These are phyloP conservation scores for Craseonycteris thonglongyai DNA, from an alignment of 2,113 vertebrate genomes.

Conservation along the genomic window DNA sequence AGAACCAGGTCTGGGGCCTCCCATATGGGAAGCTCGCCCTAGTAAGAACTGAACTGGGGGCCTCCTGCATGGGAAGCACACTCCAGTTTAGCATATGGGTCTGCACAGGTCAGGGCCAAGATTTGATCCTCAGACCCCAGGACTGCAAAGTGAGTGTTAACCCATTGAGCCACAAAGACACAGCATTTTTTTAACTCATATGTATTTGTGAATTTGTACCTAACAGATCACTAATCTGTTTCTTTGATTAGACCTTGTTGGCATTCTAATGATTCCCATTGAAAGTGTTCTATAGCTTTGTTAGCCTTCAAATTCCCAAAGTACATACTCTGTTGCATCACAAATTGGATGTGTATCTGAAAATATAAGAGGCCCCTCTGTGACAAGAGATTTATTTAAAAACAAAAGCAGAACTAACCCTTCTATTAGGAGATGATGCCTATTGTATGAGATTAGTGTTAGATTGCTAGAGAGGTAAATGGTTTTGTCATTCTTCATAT, in stretches of 20 bases:
- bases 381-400: conserved; percentile 30
- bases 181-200: background rate
- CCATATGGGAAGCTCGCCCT: too few relatives aligned
- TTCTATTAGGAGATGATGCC: background rate
- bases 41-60: too few relatives aligned
- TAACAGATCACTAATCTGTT: background rate
- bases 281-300: background rate
- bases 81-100: too few relatives aligned
- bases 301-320: conserved; percentile 49
- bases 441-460: background rate
- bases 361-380: background rate
- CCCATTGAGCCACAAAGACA: too few relatives aligned
- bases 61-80: too few relatives aligned
- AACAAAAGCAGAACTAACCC: background rate
- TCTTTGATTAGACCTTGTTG: background rate
- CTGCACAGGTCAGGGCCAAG: too few relatives aligned
- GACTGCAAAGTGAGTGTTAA: too few relatives aligned
- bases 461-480: background rate
- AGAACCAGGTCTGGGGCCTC: too few relatives aligned
- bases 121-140: too few relatives aligned
- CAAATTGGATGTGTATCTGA: background rate
- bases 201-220: background rate
- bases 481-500: background rate
- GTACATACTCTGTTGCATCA: background rate
- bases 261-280: conserved; percentile 3